These are phyloP conservation scores for Rattus rattus DNA, from an alignment of 2,113 vertebrate species.

Conservation along the genomic window DNA sequence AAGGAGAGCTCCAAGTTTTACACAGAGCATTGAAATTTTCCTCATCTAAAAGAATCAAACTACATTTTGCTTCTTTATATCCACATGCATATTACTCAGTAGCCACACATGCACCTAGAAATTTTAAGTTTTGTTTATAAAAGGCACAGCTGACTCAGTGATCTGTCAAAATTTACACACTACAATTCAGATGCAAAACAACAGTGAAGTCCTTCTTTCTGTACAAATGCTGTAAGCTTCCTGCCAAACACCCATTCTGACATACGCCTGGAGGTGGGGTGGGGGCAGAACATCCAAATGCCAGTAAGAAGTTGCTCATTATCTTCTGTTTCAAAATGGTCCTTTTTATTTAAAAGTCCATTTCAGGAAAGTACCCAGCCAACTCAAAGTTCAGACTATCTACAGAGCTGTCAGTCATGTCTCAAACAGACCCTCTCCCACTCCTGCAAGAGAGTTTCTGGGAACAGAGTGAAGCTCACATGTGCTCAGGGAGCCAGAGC, in stretches of 20 bases:
- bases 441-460: neutral
- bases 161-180: neutral
- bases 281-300: constrained; percentile 45
- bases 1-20: neutral
- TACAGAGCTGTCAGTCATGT: neutral
- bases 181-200: neutral
- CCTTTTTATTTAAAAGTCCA: neutral
- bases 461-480: neutral
- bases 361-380: constrained; percentile 2
- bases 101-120: neutral
- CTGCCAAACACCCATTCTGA: constrained; percentile 26
- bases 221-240: neutral
- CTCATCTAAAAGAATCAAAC: constrained; percentile 13
- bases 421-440: neutral
- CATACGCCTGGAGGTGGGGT: constrained; percentile 58
- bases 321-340: neutral
- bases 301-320: constrained; percentile 63
- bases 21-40: neutral
- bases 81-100: neutral
- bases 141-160: neutral
- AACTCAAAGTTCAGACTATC: constrained; percentile 29
- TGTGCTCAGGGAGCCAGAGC: neutral
- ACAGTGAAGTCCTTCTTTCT: neutral
- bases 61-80: neutral
- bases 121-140: neutral